Percentiles rank a stretch among this genome's conserved stretches.
Conservation (phyloP, 2,888 invertebrate genomes). For the Mesopsocus fuscifrons region DNA sequence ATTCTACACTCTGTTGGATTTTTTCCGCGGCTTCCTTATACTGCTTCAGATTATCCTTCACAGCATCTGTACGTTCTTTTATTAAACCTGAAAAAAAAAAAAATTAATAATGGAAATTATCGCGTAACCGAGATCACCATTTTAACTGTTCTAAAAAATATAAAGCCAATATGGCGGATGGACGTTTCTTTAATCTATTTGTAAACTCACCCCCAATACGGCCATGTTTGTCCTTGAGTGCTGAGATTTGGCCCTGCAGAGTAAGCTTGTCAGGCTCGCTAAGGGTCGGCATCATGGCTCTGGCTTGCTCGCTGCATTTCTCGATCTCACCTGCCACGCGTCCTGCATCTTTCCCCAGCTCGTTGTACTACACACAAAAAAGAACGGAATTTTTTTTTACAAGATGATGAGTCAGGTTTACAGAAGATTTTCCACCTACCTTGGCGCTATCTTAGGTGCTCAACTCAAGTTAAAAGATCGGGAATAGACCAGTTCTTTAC, state of each 20-base stretch:
- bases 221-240: conserved; percentile 56
- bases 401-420: neutral
- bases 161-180: no score
- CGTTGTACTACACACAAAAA: conserved; percentile 48
- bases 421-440: neutral
- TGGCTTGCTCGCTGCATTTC: conserved; percentile 47
- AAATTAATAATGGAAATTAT: no score
- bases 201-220: conserved; percentile 37
- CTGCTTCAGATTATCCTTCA: conserved; percentile 60
- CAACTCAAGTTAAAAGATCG: no score
- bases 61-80: conserved; percentile 48
- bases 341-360: conserved; percentile 52
- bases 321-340: conserved; percentile 49
- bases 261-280: conserved; percentile 72
- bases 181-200: no score
- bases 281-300: conserved; percentile 56
- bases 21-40: conserved; percentile 63
- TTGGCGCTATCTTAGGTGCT: no score
- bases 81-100: conserved; percentile 35
- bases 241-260: conserved; percentile 59
- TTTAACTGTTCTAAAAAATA: no score
- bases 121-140: no score
- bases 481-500: no score
- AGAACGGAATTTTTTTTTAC: conserved; percentile 11
- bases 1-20: conserved; percentile 59